phyloP scores from a whole-genome alignment of 2,797 vertebrate genomes.

The Petrocephalus schoutedeni region DNA sequence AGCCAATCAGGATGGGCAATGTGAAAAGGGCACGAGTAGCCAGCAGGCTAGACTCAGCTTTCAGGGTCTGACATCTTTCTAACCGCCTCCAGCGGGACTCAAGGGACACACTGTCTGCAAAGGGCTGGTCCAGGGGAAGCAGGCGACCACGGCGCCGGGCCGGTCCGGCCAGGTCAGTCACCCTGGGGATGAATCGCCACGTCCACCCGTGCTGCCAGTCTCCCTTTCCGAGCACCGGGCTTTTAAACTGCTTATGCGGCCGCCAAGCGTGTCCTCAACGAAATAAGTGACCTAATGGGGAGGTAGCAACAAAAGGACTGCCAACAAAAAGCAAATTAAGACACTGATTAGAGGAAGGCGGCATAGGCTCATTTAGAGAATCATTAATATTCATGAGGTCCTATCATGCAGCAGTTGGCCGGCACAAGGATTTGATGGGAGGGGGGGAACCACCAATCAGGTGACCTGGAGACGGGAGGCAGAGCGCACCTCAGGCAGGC shows the following conservation, averaged over 20 bases:
- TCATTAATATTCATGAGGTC: neutral
- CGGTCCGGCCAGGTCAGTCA: neutral
- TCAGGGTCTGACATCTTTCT: neutral
- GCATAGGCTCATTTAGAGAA: neutral
- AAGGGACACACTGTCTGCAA: neutral
- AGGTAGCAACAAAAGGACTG: neutral
- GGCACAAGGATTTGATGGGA: neutral
- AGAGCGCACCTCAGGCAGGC: neutral
- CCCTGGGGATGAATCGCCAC: neutral
- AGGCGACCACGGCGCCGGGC: neutral
- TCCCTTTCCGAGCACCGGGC: neutral
- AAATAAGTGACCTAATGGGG: neutral
- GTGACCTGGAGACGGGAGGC: neutral
- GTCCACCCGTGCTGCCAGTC: neutral
- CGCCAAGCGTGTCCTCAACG: neutral
- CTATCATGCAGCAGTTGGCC: neutral
- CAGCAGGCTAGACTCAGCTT: neutral
- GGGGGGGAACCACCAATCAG: neutral
- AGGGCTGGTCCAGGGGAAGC: neutral
- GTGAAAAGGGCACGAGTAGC: neutral
- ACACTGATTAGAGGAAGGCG: neutral
- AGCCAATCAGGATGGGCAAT: neutral
- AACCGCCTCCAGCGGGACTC: neutral
- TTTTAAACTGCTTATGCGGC: neutral
- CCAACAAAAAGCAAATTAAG: neutral